Evolutionary conservation across 2,888 invertebrate genomes (phyloP).

Genomic region (Helicoverpa assulta): DNA sequence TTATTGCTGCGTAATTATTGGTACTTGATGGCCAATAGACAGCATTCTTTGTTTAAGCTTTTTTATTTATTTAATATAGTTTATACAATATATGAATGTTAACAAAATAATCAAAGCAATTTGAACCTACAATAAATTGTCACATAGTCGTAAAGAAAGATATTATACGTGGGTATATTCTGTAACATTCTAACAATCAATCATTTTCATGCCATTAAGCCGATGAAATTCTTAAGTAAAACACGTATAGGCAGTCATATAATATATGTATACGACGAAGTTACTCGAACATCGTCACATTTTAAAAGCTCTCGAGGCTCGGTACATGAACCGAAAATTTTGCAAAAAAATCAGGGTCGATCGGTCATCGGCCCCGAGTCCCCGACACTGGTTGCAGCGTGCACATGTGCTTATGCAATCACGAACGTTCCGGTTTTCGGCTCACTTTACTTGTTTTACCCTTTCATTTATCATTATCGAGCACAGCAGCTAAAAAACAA

Average conservation of each 20-base stretch:
- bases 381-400: slow-evolving; percentile 72
- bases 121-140: background rate
- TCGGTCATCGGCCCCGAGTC: slow-evolving; percentile 79
- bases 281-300: slow-evolving; percentile 4
- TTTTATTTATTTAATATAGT: slow-evolving; percentile 18
- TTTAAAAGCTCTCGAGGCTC: slow-evolving; percentile 18
- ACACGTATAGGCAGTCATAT: background rate
- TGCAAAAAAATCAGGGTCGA: slow-evolving; percentile 74
- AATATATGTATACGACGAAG: background rate
- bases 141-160: background rate
- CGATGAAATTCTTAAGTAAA: slow-evolving; percentile 6
- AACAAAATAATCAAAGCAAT: background rate
- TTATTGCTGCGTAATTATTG: background rate
- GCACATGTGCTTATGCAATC: slow-evolving; percentile 82
- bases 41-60: slow-evolving; percentile 28
- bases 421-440: slow-evolving; percentile 75
- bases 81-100: no score
- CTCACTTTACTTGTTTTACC: slow-evolving; percentile 63
- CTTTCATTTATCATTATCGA: slow-evolving; percentile 71
- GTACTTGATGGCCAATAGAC: background rate
- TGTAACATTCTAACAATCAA: slow-evolving; percentile 34
- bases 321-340: slow-evolving; percentile 61
- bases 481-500: slow-evolving; percentile 60
- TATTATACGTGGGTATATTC: background rate
- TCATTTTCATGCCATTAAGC: slow-evolving; percentile 26